These are phyloP conservation scores for Coenobita brevimanus DNA, from an alignment of 1,140 invertebrate species.

Conservation along the genomic window DNA sequence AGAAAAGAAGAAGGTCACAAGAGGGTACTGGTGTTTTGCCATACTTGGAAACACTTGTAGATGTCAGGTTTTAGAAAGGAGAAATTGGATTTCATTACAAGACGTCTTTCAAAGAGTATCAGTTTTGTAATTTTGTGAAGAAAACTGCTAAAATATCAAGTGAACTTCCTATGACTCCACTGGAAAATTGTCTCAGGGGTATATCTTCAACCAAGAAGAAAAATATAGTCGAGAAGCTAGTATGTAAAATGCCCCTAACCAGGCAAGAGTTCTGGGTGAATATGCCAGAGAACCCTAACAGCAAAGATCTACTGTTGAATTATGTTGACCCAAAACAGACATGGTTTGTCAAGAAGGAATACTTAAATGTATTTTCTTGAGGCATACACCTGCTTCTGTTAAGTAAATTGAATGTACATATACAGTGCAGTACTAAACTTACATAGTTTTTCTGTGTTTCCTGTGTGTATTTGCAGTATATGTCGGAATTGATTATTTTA, in stretches of 20 bases:
- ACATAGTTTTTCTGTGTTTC: too few species aligned
- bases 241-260: slow-evolving; percentile 15
- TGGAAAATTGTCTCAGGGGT: slow-evolving; percentile 30
- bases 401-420: not conserved
- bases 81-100: slow-evolving; percentile 20
- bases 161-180: slow-evolving; percentile 24
- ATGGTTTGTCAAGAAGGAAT: not conserved
- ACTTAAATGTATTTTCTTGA: slow-evolving; percentile 4
- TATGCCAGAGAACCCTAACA: too few species aligned
- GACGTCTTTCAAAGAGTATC: slow-evolving; percentile 12
- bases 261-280: slow-evolving; percentile 20
- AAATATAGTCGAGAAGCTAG: slow-evolving; percentile 23
- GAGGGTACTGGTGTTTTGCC: slow-evolving; percentile 23
- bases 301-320: slow-evolving; percentile 19
- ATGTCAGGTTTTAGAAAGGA: slow-evolving; percentile 33
- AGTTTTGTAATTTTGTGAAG: slow-evolving; percentile 39
- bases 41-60: slow-evolving; percentile 39
- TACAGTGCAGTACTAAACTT: too few species aligned
- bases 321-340: not conserved
- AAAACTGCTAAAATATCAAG: slow-evolving; percentile 20
- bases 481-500: not conserved
- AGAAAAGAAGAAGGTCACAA: slow-evolving; percentile 35
- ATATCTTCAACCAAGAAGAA: slow-evolving; percentile 42
- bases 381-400: not conserved
- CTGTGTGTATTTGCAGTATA: not conserved